These are phyloP conservation scores for Manis crassicaudata DNA, from an alignment of 2,797 vertebrate species.

Conservation along the genomic window DNA sequence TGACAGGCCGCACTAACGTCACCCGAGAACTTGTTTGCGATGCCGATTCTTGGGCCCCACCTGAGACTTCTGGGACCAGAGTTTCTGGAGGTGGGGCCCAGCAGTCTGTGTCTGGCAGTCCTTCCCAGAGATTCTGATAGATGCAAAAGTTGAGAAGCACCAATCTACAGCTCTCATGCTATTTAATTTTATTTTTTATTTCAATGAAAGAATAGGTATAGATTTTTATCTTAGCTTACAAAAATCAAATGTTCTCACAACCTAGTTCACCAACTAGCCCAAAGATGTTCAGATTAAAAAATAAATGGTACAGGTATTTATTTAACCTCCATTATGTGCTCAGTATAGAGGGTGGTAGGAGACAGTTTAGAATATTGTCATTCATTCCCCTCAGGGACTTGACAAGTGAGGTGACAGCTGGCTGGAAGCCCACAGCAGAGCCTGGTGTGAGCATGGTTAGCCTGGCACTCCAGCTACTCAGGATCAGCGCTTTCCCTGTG, in stretches of 20 bases:
- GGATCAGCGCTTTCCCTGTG: background rate
- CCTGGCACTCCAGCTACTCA: background rate
- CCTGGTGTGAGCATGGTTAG: fast-evolving
- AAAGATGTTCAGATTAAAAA: background rate
- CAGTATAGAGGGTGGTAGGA: background rate
- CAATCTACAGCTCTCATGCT: background rate
- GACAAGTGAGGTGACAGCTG: background rate
- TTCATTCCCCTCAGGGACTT: background rate
- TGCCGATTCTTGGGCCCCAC: background rate
- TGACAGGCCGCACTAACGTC: background rate
- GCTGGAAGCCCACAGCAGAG: too few species aligned
- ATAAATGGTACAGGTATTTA: background rate
- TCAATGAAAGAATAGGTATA: background rate
- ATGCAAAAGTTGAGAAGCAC: background rate
- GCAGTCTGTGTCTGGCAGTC: fast-evolving
- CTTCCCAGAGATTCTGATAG: background rate
- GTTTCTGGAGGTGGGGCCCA: background rate
- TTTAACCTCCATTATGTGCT: background rate
- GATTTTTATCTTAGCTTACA: background rate
- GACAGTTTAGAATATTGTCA: background rate
- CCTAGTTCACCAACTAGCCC: background rate
- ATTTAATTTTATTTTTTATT: background rate
- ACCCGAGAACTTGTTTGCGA: background rate
- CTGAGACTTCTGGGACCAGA: background rate
- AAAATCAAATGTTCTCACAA: background rate